A percentile compares a stretch with the other conserved stretches of the same genome.
Evolutionary conservation across 2,888 invertebrate species (phyloP).

Genomic region (Gerris lacustris): DNA sequence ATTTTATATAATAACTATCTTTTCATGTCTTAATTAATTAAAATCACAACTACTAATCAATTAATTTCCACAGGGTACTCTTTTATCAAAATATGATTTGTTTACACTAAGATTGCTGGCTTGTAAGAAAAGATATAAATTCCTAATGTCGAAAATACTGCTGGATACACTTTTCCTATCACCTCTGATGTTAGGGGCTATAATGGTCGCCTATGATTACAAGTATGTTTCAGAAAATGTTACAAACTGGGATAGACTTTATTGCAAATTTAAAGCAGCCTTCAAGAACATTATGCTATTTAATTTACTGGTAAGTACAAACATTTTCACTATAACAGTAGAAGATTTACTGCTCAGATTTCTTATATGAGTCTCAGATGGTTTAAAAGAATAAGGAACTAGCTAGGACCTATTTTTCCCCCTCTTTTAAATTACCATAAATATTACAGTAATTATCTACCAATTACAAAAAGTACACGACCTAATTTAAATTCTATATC

Average conservation of each 20-base stretch:
- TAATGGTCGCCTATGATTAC: conserved; percentile 5
- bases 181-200: background rate
- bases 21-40: too few relatives aligned
- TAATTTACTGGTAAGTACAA: background rate
- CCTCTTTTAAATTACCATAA: too few relatives aligned
- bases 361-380: too few relatives aligned
- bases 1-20: too few relatives aligned
- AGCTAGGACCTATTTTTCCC: too few relatives aligned
- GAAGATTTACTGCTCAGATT: too few relatives aligned
- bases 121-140: background rate
- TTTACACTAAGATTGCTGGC: background rate
- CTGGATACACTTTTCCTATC: background rate
- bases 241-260: background rate
- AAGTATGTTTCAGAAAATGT: conserved; percentile 1
- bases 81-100: background rate
- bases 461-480: too few relatives aligned
- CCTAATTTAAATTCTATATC: too few relatives aligned
- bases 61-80: background rate
- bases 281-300: conserved; percentile 4
- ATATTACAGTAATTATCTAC: too few relatives aligned
- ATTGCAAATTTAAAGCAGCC: conserved; percentile 6
- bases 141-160: background rate
- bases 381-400: too few relatives aligned
- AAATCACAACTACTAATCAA: too few relatives aligned
- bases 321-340: background rate